Conservation (phyloP, 1,140 invertebrate genomes). For the Danaus plexippus region DNA sequence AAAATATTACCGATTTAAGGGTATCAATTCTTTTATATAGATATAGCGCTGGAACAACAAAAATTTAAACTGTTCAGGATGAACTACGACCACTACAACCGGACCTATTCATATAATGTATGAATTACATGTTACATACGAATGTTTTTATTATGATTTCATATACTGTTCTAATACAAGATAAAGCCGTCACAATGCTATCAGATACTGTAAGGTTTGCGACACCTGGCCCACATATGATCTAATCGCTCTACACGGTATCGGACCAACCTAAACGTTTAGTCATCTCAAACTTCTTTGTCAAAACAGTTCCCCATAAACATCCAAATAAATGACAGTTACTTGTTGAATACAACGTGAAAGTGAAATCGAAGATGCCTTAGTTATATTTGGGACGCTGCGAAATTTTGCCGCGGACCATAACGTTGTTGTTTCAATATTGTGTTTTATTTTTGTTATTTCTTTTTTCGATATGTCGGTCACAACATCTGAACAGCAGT, state of each 20-base stretch:
- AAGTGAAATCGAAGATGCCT: constrained; percentile 24
- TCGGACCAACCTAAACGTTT: constrained; percentile 38
- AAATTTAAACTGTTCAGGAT: too few relatives aligned
- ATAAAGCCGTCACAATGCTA: constrained; percentile 28
- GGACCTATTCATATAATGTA: too few relatives aligned
- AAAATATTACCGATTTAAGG: too few relatives aligned
- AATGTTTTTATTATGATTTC: not conserved
- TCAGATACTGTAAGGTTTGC: constrained; percentile 45
- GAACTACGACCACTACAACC: too few relatives aligned
- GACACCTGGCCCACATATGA: constrained; percentile 55
- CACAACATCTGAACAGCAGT: constrained; percentile 28
- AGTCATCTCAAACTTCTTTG: constrained; percentile 31
- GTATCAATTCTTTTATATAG: too few relatives aligned
- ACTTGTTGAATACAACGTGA: constrained; percentile 17
- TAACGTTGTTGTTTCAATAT: constrained; percentile 13
- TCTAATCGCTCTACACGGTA: constrained; percentile 37
- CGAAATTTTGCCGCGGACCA: constrained; percentile 19
- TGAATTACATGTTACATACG: too few relatives aligned
- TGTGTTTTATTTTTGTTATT: constrained; percentile 22
- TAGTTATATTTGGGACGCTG: constrained; percentile 16
- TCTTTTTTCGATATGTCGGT: constrained; percentile 24
- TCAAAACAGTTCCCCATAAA: not conserved
- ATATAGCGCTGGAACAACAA: too few relatives aligned
- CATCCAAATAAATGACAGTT: not conserved
- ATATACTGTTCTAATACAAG: constrained; percentile 22